A percentile compares a stretch with the other conserved stretches of the same genome.
phyloP scores from a whole-genome alignment of 2,797 vertebrate genomes.

The Uromys caudimaculatus region DNA sequence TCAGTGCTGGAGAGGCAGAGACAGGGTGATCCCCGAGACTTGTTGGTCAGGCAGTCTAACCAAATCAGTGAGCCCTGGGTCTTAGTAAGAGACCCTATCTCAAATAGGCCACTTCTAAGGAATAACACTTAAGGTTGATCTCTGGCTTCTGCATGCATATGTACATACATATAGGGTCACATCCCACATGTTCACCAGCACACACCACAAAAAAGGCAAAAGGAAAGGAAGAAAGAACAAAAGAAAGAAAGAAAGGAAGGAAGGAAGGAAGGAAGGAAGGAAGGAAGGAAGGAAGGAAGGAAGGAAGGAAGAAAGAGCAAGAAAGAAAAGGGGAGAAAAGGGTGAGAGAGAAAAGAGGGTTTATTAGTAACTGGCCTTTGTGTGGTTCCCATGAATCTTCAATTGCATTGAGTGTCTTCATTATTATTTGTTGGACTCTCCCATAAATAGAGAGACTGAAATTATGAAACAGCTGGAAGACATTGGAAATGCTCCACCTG shows the following conservation, averaged over 20 bases:
- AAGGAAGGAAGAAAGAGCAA: background rate
- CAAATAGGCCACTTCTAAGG: background rate
- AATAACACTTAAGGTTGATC: background rate
- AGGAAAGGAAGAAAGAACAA: background rate
- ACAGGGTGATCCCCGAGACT: background rate
- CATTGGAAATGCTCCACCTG: slow-evolving; percentile 89
- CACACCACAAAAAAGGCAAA: background rate
- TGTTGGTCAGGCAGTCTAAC: background rate
- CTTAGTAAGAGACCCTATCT: background rate
- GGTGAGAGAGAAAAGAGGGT: background rate
- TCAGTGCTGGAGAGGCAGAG: background rate
- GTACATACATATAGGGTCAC: too few relatives aligned
- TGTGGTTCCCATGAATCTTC: slow-evolving; percentile 84
- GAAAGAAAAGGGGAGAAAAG: background rate
- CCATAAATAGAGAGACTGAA: slow-evolving; percentile 92
- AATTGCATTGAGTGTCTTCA: slow-evolving; percentile 85
- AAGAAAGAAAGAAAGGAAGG: background rate
- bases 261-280: too few relatives aligned
- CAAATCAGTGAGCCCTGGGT: background rate
- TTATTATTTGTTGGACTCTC: slow-evolving; percentile 91
- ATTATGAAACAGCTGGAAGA: slow-evolving; percentile 92
- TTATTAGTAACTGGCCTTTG: slow-evolving; percentile 87
- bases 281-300: too few relatives aligned
- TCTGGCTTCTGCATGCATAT: too few relatives aligned
- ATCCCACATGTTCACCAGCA: background rate